Conservation (phyloP, 2,888 invertebrate genomes). For the Eudemis profundana region DNA sequence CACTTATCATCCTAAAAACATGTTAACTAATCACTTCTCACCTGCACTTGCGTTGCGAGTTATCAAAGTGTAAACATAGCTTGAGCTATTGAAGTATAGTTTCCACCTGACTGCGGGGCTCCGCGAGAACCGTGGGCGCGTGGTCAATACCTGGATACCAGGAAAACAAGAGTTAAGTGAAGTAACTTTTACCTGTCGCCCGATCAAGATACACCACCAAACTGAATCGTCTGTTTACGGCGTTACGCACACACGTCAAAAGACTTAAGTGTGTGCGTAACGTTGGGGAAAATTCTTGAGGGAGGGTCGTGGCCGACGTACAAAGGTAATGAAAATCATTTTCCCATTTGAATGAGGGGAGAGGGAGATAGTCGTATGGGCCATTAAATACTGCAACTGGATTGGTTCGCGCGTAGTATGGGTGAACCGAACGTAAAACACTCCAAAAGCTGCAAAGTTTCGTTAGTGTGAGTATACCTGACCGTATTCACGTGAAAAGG, state of each 20-base stretch:
- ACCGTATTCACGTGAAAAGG: constrained; percentile 62
- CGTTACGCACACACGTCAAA: too few relatives aligned
- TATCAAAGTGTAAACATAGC: too few relatives aligned
- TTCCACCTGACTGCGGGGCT: too few relatives aligned
- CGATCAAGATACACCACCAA: constrained; percentile 42
- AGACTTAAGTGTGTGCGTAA: constrained; percentile 26
- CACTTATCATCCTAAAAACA: too few relatives aligned
- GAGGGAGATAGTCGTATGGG: constrained; percentile 36
- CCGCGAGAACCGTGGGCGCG: too few relatives aligned
- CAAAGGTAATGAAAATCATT: constrained; percentile 13
- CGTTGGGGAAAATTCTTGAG: constrained; percentile 6
- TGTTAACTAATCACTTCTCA: too few relatives aligned
- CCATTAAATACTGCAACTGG: constrained; percentile 29
- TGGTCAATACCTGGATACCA: constrained; percentile 72
- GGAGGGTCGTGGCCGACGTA: constrained; percentile 14
- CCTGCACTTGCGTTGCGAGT: too few relatives aligned
- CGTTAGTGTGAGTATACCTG: constrained; percentile 61
- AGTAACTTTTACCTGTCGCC: constrained; percentile 59
- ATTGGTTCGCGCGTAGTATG: constrained; percentile 21
- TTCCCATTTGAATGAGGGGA: constrained; percentile 39
- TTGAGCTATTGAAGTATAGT: too few relatives aligned
- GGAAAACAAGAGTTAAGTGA: constrained; percentile 62
- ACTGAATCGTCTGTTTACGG: too few relatives aligned
- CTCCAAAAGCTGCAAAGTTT: constrained; percentile 46
- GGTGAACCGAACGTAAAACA: constrained; percentile 16